Conservation (phyloP, 2,113 vertebrate species). For the Macquaria australasica region DNA sequence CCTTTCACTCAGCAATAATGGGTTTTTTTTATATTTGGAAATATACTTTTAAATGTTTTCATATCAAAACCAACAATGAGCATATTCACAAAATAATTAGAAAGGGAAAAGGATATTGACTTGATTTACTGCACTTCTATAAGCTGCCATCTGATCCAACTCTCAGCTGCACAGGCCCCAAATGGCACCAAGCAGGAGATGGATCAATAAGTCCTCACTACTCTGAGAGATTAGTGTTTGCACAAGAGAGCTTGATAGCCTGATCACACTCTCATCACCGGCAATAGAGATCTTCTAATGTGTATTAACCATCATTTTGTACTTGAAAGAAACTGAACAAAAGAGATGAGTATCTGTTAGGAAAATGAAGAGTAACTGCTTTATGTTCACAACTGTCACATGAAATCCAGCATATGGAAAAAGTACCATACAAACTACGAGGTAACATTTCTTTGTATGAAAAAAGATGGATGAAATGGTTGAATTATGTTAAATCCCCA, state of each 20-base stretch:
- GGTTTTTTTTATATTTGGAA: neutral
- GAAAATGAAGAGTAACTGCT: neutral
- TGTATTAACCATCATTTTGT: neutral
- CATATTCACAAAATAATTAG: neutral
- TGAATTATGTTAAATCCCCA: no score
- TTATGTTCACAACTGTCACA: neutral
- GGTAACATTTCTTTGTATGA: neutral
- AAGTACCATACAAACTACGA: neutral
- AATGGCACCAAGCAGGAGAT: neutral
- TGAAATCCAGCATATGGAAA: neutral
- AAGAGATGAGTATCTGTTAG: neutral
- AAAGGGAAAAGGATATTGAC: no score
- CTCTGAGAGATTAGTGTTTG: conserved; percentile 14
- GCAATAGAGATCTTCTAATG: neutral
- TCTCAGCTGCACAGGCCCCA: neutral
- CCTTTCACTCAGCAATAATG: neutral
- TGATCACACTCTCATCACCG: neutral
- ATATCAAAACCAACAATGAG: neutral
- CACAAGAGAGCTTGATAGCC: neutral
- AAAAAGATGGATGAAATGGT: neutral
- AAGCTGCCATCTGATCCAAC: neutral
- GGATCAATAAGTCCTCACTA: conserved; percentile 3
- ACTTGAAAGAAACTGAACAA: neutral
- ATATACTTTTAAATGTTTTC: neutral
- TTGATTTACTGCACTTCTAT: neutral